Base-by-base conservation (phyloP, 2,888 invertebrate species). In the Rhorus exstirpatorius region DNA sequence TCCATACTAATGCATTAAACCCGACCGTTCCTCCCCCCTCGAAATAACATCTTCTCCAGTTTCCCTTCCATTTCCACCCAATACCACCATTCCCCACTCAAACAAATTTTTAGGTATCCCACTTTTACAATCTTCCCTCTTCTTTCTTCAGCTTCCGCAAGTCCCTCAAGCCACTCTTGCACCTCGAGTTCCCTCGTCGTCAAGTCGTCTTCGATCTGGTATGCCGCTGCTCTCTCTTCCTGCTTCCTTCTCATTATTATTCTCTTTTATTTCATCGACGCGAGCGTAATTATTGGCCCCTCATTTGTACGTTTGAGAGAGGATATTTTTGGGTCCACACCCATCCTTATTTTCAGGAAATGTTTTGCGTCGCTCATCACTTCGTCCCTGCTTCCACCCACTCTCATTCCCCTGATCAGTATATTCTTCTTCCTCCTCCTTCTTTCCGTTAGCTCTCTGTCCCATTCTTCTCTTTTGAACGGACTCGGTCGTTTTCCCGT, bases 201-300 rank as follows among this genome's bases (percentile, higher is more conserved):
- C 35, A 58, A 51, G 17, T 78, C 78, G 31, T 70, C 70, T 4
- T 41, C 71, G 1, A 71, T 31, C 61, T 49, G 41, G 21, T 60
- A 14, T 14, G 17, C 49, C 4, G 60, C n/a, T 0, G 24, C 51
- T 6, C 61, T 26, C n/a, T 44, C 35, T 21, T 17, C 17, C 0
- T 26, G 24, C 7, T 44, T 70, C 19, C 44, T 53, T 41, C 7
- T 55, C 55, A 76, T 53, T 0, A 76, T 41, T 12, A 6, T 19
- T 6, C 14, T 41, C 2, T 65, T 76, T 0, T 7, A 17, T 4
- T 41, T 53, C 41, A 24, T 53, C 24, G 65, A 53, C 4, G 7
- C 67, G 8, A 65, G 3, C 12, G 63, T 53, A 12, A 55, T 35
- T 8, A 76, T 41, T 7, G 55, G 17, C 0, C 24, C 67, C n/a